These are phyloP conservation scores for Crepidodera aurea DNA, from an alignment of 2,888 invertebrate species.

Conservation along the genomic window DNA sequence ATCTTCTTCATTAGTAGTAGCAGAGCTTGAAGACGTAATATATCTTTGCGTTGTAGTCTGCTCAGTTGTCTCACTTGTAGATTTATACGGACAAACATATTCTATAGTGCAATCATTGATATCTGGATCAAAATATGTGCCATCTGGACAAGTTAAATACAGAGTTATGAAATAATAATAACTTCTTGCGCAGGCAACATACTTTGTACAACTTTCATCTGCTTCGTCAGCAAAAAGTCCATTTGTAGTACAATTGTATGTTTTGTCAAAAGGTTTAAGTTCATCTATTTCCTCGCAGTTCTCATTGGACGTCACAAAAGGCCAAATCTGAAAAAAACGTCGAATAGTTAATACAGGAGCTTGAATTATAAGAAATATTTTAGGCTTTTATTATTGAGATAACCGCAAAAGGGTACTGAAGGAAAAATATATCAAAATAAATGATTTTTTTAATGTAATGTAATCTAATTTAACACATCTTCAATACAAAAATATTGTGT, in stretches of 20 bases:
- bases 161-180: slow-evolving; percentile 34
- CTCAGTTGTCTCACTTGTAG: slow-evolving; percentile 1
- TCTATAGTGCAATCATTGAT: slow-evolving; percentile 30
- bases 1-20: neutral
- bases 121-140: slow-evolving; percentile 36
- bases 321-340: slow-evolving; percentile 15
- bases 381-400: no score
- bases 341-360: no score
- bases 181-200: slow-evolving; percentile 36
- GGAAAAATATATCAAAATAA: no score
- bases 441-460: no score
- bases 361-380: no score
- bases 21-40: no score
- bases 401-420: no score
- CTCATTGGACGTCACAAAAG: neutral
- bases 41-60: no score
- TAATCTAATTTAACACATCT: no score
- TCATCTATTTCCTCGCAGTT: slow-evolving; percentile 14
- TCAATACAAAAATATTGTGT: no score
- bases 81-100: slow-evolving; percentile 34
- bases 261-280: slow-evolving; percentile 17
- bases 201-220: slow-evolving; percentile 36
- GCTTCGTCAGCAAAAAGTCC: slow-evolving; percentile 21
- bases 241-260: neutral
- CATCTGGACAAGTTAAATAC: slow-evolving; percentile 54